Evolutionary conservation across 35 echinoderm and acorn worm species (phyloP).

Genomic region (Ophiothrix spiculata): DNA sequence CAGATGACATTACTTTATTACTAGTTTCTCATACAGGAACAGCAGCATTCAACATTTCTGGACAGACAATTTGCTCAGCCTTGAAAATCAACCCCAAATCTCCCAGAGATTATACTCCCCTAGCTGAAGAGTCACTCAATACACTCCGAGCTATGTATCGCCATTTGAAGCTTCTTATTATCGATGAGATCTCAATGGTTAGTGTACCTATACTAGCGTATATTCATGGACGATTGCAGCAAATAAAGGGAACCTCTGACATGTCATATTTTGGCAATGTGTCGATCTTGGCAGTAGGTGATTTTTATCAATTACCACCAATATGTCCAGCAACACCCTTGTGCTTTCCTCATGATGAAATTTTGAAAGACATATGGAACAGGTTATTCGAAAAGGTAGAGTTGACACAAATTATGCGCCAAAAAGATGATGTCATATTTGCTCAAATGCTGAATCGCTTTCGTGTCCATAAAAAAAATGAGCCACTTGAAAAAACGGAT

Average conservation of each 20-base stretch:
- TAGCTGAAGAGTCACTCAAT: slow-evolving; percentile 58
- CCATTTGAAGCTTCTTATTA: slow-evolving; percentile 65
- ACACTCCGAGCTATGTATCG: slow-evolving; percentile 25
- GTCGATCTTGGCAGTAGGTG: slow-evolving; percentile 42
- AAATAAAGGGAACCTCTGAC: slow-evolving; percentile 21
- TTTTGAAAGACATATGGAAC: slow-evolving; percentile 14
- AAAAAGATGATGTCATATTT: slow-evolving; percentile 41
- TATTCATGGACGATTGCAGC: slow-evolving; percentile 59
- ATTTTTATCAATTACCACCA: slow-evolving; percentile 53
- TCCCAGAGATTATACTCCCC: slow-evolving; percentile 47
- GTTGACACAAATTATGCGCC: slow-evolving; percentile 55
- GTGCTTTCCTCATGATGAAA: not conserved
- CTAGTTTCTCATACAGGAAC: slow-evolving; percentile 49
- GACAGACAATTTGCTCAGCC: slow-evolving; percentile 59
- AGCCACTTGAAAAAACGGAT: not conserved
- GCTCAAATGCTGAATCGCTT: slow-evolving; percentile 31
- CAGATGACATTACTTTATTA: slow-evolving; percentile 43
- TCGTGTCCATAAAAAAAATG: not conserved
- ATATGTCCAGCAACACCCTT: not conserved
- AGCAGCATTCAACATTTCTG: slow-evolving; percentile 67
- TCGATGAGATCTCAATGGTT: slow-evolving; percentile 87
- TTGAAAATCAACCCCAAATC: slow-evolving; percentile 31
- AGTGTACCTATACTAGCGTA: slow-evolving; percentile 20
- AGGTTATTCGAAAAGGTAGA: slow-evolving; percentile 28
- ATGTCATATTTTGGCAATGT: slow-evolving; percentile 60